A percentile compares a stretch with the other conserved stretches of the same genome.
These are phyloP conservation scores for Zootoca vivipara DNA, from an alignment of 2,113 vertebrate genomes.

Conservation along the genomic window DNA sequence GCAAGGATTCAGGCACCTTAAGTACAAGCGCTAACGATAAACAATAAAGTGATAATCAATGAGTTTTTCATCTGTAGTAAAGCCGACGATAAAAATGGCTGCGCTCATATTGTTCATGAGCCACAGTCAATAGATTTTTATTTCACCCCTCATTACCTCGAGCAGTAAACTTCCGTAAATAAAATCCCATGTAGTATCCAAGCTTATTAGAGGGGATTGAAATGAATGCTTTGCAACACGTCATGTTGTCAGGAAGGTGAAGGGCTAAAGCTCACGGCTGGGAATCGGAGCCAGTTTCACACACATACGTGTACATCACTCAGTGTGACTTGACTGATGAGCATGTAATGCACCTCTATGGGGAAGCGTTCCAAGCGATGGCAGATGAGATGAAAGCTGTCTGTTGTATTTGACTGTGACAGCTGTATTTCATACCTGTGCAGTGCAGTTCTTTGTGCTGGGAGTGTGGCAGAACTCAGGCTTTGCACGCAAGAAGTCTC, in stretches of 20 bases:
- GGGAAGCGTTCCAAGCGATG: not conserved
- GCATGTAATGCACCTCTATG: not conserved
- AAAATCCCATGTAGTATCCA: slow-evolving; percentile 62
- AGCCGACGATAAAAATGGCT: slow-evolving; percentile 62
- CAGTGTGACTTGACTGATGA: not conserved
- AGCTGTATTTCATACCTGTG: not conserved
- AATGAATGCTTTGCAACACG: slow-evolving; percentile 27
- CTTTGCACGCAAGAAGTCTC: not conserved
- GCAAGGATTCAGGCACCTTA: slow-evolving; percentile 52
- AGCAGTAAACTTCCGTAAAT: slow-evolving; percentile 71
- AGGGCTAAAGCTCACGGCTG: not conserved
- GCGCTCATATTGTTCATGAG: slow-evolving; percentile 66
- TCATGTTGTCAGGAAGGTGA: slow-evolving; percentile 7
- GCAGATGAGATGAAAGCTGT: not conserved
- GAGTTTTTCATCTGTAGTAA: slow-evolving; percentile 67
- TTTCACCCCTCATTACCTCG: slow-evolving; percentile 66
- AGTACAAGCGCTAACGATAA: slow-evolving; percentile 49
- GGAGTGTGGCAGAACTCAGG: not conserved
- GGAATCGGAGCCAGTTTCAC: not conserved
- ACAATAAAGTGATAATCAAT: slow-evolving; percentile 68
- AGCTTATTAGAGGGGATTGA: slow-evolving; percentile 61
- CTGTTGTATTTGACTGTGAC: not conserved
- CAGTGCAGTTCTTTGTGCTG: not conserved
- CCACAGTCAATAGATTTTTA: slow-evolving; percentile 68
- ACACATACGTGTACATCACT: not conserved